phyloP scores from a whole-genome alignment of 2,888 invertebrate genomes.

The Caenorhabditis wallacei region DNA sequence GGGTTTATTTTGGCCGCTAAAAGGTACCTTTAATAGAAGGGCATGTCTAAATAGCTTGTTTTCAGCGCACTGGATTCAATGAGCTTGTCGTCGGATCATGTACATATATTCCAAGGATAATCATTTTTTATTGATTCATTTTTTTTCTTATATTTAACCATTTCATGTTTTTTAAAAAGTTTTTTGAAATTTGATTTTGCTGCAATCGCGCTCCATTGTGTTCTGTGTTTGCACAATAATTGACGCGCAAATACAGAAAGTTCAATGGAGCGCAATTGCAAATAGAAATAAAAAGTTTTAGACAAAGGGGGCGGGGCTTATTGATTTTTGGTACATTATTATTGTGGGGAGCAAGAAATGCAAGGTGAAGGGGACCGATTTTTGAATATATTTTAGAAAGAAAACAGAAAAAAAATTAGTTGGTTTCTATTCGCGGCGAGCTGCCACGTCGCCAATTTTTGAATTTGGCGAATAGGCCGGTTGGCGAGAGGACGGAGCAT shows the following conservation, averaged over 20 bases:
- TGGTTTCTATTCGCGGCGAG: constrained; percentile 67
- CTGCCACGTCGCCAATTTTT: constrained; percentile 78
- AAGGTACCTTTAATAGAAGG: background rate
- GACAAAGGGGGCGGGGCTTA: constrained; percentile 21
- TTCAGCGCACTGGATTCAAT: constrained; percentile 35
- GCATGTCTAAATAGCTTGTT: no score
- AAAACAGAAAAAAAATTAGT: constrained; percentile 22
- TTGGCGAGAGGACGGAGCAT: constrained; percentile 79
- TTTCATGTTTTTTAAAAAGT: no score
- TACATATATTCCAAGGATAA: constrained; percentile 61
- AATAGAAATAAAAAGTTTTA: background rate
- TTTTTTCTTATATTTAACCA: background rate
- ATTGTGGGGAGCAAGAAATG: constrained; percentile 54
- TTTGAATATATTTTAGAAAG: background rate
- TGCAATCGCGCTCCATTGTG: no score
- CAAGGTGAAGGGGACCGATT: constrained; percentile 3
- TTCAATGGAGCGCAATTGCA: no score
- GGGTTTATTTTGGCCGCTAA: constrained; percentile 59
- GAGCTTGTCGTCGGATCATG: constrained; percentile 36
- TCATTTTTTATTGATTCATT: constrained; percentile 32
- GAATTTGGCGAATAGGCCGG: constrained; percentile 77
- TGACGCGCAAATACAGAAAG: background rate
- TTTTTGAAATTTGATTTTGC: no score
- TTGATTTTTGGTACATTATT: constrained; percentile 12
- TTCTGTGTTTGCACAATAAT: background rate